phyloP scores from a whole-genome alignment of 2,888 invertebrate genomes.

The Anodontia alba region DNA sequence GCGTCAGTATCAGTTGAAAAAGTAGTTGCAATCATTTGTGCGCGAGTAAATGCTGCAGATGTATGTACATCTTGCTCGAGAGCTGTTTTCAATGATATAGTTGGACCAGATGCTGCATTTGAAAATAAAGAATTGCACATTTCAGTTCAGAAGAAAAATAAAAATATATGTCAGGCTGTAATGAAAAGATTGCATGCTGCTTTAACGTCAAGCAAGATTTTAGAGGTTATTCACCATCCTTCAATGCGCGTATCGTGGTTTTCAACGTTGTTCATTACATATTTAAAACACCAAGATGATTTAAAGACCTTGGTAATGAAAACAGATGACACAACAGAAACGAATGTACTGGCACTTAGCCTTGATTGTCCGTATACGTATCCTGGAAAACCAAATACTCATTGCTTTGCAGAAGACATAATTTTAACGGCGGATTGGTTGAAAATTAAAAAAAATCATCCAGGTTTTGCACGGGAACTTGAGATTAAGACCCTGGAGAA shows the following conservation, averaged over 20 bases:
- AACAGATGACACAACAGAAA: not conserved
- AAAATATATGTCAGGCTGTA: not conserved
- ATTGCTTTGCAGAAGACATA: not conserved
- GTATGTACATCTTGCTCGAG: not conserved
- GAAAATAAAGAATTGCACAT: not conserved
- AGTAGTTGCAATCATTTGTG: not conserved
- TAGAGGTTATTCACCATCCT: not conserved
- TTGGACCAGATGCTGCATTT: not conserved
- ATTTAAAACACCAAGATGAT: not conserved
- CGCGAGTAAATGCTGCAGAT: not conserved
- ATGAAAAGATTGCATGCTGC: not conserved
- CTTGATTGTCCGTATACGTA: not conserved
- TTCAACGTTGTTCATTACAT: not conserved
- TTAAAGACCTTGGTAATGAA: not conserved
- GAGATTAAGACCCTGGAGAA: not conserved
- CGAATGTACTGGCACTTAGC: not conserved
- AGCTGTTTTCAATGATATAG: not conserved
- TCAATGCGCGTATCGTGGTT: not conserved
- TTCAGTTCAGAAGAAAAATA: not conserved
- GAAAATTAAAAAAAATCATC: not conserved
- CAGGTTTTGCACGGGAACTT: not conserved
- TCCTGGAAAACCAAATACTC: not conserved
- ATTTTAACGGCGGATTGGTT: not conserved
- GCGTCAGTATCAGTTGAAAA: not conserved
- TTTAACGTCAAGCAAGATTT: not conserved